Conservation (phyloP, 2,113 vertebrate genomes). For the Peromyscus leucopus region DNA sequence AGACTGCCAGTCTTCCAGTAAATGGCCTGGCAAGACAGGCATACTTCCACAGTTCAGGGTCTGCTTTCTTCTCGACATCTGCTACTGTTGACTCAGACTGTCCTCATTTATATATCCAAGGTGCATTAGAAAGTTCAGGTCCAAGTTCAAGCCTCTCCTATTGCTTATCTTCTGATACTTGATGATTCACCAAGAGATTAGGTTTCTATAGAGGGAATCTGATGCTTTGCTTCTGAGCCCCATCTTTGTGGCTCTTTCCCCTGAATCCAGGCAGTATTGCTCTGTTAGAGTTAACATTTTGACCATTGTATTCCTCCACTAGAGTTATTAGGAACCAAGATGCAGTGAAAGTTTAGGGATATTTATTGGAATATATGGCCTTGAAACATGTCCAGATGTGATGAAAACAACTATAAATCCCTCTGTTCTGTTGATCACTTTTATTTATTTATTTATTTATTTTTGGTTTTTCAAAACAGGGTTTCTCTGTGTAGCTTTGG, state of each 20-base stretch:
- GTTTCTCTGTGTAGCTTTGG: no score
- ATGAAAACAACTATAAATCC: slow-evolving; percentile 27
- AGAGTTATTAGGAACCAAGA: background rate
- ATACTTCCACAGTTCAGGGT: background rate
- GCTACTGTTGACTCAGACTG: background rate
- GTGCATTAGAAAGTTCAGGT: background rate
- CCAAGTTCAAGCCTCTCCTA: background rate
- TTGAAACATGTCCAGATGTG: slow-evolving; percentile 44
- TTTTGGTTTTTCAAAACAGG: no score
- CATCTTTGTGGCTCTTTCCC: background rate
- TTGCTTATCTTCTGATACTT: background rate
- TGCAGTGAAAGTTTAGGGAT: background rate
- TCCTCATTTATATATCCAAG: background rate
- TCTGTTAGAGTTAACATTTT: slow-evolving; percentile 18
- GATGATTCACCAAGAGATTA: background rate
- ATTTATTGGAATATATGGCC: slow-evolving; percentile 14
- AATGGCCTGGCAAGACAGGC: background rate
- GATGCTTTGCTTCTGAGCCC: background rate
- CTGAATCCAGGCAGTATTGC: background rate
- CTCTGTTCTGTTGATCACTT: background rate
- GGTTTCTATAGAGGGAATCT: background rate
- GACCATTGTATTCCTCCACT: slow-evolving; percentile 51
- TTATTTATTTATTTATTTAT: no score
- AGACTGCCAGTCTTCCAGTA: background rate
- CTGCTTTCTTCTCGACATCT: background rate